A percentile compares a stretch with the other conserved stretches of the same genome.
These are phyloP conservation scores for Pseudobourletiella spinata DNA, from an alignment of 1,140 invertebrate genomes.

Conservation along the genomic window DNA sequence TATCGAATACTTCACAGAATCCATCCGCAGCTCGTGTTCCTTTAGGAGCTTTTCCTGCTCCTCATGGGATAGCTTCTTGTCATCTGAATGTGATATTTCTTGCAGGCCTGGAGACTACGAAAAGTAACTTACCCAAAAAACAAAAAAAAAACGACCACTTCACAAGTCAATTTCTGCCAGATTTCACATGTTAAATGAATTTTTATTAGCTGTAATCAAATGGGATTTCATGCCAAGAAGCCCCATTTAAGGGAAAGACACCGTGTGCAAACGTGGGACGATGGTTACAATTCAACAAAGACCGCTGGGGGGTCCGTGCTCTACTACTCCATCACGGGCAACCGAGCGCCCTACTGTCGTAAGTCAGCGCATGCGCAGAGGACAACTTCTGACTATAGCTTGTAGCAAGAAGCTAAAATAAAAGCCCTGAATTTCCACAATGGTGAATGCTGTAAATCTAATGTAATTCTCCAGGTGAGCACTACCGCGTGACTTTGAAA, in stretches of 20 bases:
- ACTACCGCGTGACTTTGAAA: not conserved
- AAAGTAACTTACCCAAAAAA: too few relatives aligned
- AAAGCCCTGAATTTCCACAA: not conserved
- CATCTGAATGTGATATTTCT: not conserved
- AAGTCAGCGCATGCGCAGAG: too few relatives aligned
- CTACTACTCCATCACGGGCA: constrained; percentile 28
- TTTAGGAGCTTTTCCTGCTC: constrained; percentile 66
- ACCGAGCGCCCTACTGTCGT: constrained; percentile 23
- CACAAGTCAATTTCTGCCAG: too few relatives aligned
- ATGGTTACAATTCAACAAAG: not conserved
- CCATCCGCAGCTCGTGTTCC: constrained; percentile 62
- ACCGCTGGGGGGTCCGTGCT: not conserved
- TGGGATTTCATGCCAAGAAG: constrained; percentile 32
- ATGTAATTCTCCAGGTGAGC: not conserved
- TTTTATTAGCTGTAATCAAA: constrained; percentile 18
- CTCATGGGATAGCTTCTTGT: constrained; percentile 61
- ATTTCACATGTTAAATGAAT: not conserved
- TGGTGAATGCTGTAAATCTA: not conserved
- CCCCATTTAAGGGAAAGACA: not conserved
- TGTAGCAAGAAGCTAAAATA: not conserved
- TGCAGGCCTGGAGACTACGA: too few relatives aligned
- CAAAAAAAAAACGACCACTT: too few relatives aligned
- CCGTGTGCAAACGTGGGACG: not conserved
- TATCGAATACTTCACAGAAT: constrained; percentile 76
- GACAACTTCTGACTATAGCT: not conserved